Base-by-base conservation (phyloP, 2,888 invertebrate species). In the Agrochola circellaris region DNA sequence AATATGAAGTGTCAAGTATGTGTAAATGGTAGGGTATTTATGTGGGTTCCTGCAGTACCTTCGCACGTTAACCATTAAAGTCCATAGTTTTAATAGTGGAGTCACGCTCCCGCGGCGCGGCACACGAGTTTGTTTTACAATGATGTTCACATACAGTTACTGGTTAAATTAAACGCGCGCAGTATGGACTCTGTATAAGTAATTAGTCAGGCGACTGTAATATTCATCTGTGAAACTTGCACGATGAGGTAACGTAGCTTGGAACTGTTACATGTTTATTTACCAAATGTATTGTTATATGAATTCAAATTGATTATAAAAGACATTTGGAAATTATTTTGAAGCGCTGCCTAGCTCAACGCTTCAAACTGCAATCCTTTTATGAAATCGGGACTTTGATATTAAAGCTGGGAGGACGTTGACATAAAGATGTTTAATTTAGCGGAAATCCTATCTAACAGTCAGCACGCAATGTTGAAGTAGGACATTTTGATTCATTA, bases 111-210 rank as follows among this genome's bases (percentile, higher is more conserved):
- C 85, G 84, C 84, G 83, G 89, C 71, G 75, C 81, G 74, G 91
- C 92, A 90, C 94, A 93, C 94, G 92, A 91, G 91, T 92, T 91
- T 91, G 92, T 92, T 93, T 93, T 92, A 92, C 93, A 91, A 94
- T 93, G 93, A 93, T 92, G 92, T 93, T 93, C 93, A 93, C 93
- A 93, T 91, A 92, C 89, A 84, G 87, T 88, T 87, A 84, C 88
- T 84, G 83, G 79, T 88, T 90, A 88, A 91, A 91, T 93, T 90
- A 92, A 90, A 90, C 91, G 89, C 90, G 90, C 81, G 78, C 89
- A 81, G 80, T 92, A 90, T 89, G 89, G 85, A 87, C 89, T 83
- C 89, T 92, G 92, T 92, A 88, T 93, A 91, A 91, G 91, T 93
- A 94, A 94, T 94, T 88, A 88, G 86, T 79, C 73, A 85, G 71